Base-by-base conservation (phyloP, 1,140 invertebrate genomes). In the Drosophila nigrodunni region DNA sequence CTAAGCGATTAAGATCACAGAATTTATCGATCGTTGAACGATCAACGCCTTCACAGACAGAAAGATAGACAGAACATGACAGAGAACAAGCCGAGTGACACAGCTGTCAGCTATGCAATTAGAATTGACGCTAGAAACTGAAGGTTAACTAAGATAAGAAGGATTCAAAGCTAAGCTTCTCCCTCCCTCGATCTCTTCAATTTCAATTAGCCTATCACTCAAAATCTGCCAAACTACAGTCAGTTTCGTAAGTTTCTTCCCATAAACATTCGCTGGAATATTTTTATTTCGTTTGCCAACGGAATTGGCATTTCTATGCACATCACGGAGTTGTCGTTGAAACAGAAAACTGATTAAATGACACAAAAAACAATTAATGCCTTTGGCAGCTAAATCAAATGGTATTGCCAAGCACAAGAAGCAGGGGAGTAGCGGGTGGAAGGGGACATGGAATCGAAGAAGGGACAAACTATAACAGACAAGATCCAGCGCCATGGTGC, bases 281-380 rank as follows among this genome's bases (percentile, higher is more conserved):
- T 52, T 35, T 15, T 5, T 34, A 55, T 50, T 50, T 5, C 21
- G 34, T 37, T 55, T 55, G 3, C n/a, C 52, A 55, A 37, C 37
- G 11, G 8, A 9, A 55, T 57, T 46, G 5, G 8, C 41, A 59
- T 59, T 59, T 21, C 6, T 50, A 87, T 87, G 77, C 83, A 30
- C 77, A 83, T 77, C 83, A 87, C 83, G 83, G 77, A 87, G 41
- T 52, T 64, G 74, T 82, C 68, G 39, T 69, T 69, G 54, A 57
- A 57, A 57, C 67, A 72, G 75, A 74, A 70, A 60, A 76, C 74
- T 72, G 69, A 76, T 72, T 73, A 73, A 76, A 76, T 72, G 69
- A 73, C 74, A 70, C 72, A 74, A 80, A 78, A 74, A 89, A 88
- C 85, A 85, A 89, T 83, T 89, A 80, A 88, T 85, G 86, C 82